Evolutionary conservation across 1,140 invertebrate genomes (phyloP), one percentile per base, ranked within the genome.

Genomic region (Camponotus vicinus): DNA sequence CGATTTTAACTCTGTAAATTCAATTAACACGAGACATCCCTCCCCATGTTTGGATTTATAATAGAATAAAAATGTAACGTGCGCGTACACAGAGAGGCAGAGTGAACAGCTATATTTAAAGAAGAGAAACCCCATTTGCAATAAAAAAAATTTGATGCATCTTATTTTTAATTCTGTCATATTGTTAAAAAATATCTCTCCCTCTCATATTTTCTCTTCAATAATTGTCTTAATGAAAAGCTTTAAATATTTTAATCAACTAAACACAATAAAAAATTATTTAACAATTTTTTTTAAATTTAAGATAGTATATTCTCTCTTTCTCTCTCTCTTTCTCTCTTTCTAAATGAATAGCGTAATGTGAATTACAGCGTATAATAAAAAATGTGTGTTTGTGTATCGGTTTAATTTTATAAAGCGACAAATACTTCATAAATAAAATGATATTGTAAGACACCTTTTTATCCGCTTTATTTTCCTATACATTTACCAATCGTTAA

Each of bases 1-100:
- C 32, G 15, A n/a, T 55, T 66, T 78, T 49, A 78, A 66, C 9
- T 42, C 34, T 61, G 15, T n/a, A 37, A 67, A 79, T 79, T 37
- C 15, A 79, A 69, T 67, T 66, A 78, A 78, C 1, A 15, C 32
- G 18, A 52, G 45, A 67, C 11, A 21, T 64, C 21, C 4, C 15
- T n/a, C 13, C 45, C 18, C 13, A 6, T 52, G 27, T 66, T 67
- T 79, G 3, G 34, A 52, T 79, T 79, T 52, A 67, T 49, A 67
- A 55, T 79, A 69, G 49, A 52, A 64, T 37, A 45, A 27, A 66
- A 55, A 66, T 52, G 3, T 32, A 27, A 45, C 4, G 6, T 1
- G 21, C 18, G 3, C 18, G 49, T n/a, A 59, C 42, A 69, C 8
- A 45, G 42, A 45, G 42, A 32, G 21, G 21, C 27, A 27, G 11